Evolutionary conservation across 2,797 vertebrate genomes (phyloP).

Genomic region (Bryconaethiops microstoma): DNA sequence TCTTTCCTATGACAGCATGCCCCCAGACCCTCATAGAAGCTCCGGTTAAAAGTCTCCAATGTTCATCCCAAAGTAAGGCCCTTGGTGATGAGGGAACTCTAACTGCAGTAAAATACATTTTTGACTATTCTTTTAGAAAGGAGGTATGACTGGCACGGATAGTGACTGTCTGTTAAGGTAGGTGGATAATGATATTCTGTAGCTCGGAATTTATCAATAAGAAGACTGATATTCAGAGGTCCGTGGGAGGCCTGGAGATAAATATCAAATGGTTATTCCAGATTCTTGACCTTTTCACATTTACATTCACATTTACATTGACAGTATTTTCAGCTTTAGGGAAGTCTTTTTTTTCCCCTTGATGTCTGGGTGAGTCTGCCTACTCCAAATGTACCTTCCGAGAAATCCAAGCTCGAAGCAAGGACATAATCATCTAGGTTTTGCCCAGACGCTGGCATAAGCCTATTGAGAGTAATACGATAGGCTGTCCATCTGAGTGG

Average conservation of each 20-base stretch:
- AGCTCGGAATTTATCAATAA: constrained; percentile 51
- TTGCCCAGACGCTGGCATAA: neutral
- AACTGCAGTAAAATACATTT: neutral
- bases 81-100: too few relatives aligned
- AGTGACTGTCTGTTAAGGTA: neutral
- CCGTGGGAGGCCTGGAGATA: constrained; percentile 38
- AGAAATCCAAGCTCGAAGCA: constrained; percentile 14
- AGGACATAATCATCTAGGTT: constrained; percentile 38
- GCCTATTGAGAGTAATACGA: constrained; percentile 24
- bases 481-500: constrained; percentile 14
- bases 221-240: constrained; percentile 60
- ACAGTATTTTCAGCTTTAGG: constrained; percentile 11
- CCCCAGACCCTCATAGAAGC: too few relatives aligned
- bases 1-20: too few relatives aligned
- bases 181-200: constrained; percentile 43
- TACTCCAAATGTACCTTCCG: constrained; percentile 2
- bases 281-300: constrained; percentile 43
- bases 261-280: constrained; percentile 46
- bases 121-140: neutral
- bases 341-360: neutral
- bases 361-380: neutral
- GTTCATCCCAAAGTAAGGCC: too few relatives aligned
- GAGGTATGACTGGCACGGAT: neutral
- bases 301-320: constrained; percentile 34
- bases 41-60: too few relatives aligned